Base-by-base conservation (phyloP, 2,113 vertebrate species). In the Tichodroma muraria region DNA sequence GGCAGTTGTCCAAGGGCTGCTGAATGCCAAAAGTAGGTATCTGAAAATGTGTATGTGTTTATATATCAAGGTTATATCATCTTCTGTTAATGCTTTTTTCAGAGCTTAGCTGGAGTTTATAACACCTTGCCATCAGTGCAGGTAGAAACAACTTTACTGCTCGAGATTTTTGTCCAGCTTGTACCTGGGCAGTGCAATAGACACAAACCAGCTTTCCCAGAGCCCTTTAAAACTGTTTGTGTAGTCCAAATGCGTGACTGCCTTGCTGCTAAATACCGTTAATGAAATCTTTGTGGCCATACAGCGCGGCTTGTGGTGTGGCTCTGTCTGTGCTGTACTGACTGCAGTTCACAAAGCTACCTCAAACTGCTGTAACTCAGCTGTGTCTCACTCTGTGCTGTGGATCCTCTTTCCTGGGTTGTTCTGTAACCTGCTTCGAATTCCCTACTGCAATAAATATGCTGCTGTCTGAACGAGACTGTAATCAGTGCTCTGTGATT, bases 281-380 rank as follows among this genome's bases (percentile, higher is more conserved):
- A 60, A 38, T n/a, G 35, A 56, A 71, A 75, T 70, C 69, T 53
- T 25, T 33, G 27, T 49, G 66, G 31, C 40, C 38, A 4, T 22
- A 20, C 18, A 69, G n/a, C 40, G 8, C 1, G 0, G 45, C 45
- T 91, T 1, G 0, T 61, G 40, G 17, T 53, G n/a, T 53, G n/a
- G 6, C 38, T 75, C 30, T 54, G 25, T 28, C 56, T 40, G 0
- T 31, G 65, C 42, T 73, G 3, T 20, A 28, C 14, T 33, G 23
- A 16, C 31, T 81, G 13, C 42, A 66, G 60, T 16, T 76, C 44
- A 64, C 57, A 71, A 82, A 82, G 59, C 33, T 42, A 2, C 49
- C 10, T 68, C 30, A 23, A 24, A 33, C 40, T 9, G 3, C 42
- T 53, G n/a, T 18, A 54, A 77, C 35, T 78, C 3, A 2, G 52